phyloP scores from a whole-genome alignment of 2,113 vertebrate genomes.

The Dermatemys mawii region DNA sequence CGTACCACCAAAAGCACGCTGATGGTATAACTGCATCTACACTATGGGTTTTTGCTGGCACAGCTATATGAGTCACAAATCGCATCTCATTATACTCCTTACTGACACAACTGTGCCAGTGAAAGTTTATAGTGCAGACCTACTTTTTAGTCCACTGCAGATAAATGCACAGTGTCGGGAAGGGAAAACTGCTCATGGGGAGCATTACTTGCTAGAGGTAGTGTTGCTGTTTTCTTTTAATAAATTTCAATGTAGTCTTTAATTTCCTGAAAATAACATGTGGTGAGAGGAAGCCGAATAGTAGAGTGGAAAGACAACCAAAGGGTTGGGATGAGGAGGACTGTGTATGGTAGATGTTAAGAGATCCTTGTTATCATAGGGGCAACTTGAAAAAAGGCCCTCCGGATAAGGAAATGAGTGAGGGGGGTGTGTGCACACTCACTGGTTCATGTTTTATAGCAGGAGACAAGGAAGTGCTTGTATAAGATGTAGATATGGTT shows the following conservation, averaged over 20 bases:
- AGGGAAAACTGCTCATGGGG: too few relatives aligned
- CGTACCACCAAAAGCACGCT: neutral
- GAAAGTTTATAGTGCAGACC: neutral
- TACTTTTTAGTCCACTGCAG: neutral
- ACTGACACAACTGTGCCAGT: neutral
- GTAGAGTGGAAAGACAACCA: too few relatives aligned
- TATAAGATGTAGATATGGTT: neutral
- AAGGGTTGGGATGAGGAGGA: too few relatives aligned
- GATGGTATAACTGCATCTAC: neutral
- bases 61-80: neutral
- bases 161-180: neutral
- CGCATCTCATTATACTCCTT: neutral
- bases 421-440: too few relatives aligned
- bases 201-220: too few relatives aligned
- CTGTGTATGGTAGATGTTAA: neutral
- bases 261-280: too few relatives aligned
- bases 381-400: accelerated
- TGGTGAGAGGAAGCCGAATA: too few relatives aligned
- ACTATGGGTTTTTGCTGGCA: neutral
- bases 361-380: neutral
- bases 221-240: too few relatives aligned
- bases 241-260: too few relatives aligned
- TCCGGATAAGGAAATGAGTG: neutral
- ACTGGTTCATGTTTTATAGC: too few relatives aligned
- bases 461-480: neutral